Percentiles rank a stretch among this genome's conserved stretches.
These are phyloP conservation scores for Brachycybe producta DNA, from an alignment of 2,888 invertebrate genomes.

Conservation along the genomic window DNA sequence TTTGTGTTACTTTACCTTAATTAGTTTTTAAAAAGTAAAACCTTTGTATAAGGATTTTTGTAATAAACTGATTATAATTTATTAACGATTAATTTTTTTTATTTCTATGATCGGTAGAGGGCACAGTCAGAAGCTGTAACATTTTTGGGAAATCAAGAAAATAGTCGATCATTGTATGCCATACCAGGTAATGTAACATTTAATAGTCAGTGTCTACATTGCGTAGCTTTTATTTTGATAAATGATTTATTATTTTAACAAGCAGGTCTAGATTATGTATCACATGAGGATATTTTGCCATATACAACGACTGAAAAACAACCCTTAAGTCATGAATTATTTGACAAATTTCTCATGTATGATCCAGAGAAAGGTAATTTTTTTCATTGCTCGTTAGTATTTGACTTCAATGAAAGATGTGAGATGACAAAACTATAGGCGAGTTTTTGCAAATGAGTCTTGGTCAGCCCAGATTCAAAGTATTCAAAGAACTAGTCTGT, in stretches of 20 bases:
- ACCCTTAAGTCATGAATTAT: constrained; percentile 88
- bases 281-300: constrained; percentile 93
- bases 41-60: no score
- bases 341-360: constrained; percentile 82
- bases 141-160: constrained; percentile 90
- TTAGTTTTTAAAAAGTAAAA: background rate
- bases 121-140: constrained; percentile 98
- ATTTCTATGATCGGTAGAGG: constrained; percentile 44
- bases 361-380: constrained; percentile 57
- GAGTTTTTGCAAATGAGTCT: no score
- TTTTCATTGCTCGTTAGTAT: background rate
- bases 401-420: no score
- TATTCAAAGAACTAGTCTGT: background rate
- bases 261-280: constrained; percentile 85
- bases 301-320: constrained; percentile 76
- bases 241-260: constrained; percentile 1
- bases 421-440: no score
- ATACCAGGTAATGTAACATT: constrained; percentile 48
- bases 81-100: no score
- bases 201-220: no score
- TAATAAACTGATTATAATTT: no score
- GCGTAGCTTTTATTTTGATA: no score
- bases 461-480: no score
- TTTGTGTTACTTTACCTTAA: no score
- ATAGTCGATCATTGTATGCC: constrained; percentile 84